Base-by-base conservation (phyloP, 92 coral and sea anemone genomes). In the Galaxea fascicularis region DNA sequence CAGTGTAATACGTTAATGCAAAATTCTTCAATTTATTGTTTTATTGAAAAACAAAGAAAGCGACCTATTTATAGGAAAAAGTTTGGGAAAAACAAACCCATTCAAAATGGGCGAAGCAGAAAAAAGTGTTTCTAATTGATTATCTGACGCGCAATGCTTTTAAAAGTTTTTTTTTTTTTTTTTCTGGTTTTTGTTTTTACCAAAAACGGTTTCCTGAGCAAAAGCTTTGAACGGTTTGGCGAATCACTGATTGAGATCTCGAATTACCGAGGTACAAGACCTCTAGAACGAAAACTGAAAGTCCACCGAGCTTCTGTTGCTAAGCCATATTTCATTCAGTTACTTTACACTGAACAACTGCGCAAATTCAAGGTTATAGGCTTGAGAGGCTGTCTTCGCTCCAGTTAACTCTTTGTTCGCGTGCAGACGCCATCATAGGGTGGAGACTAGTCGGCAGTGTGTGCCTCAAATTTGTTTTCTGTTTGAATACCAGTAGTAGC, bases 31-130 rank as follows among this genome's bases (percentile, higher is more conserved):
- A 35, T 35, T 35, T 35, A 35, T 35, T 35, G 41, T 35, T 35
- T 35, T 35, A 1, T 64, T 64, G 70, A 5, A 64, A 64, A 64
- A 64, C 70, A 64, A 64, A 64, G 69, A 64, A 64, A 13, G 69
- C 69, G 69, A 64, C 41, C 69, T 64, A 26, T 64, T 26, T 4
- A 35, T 35, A 27, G 25, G 25, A 64, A 20, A 35, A 35, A 35
- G 41, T 6, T 35, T 35, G 70, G 70, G 70, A 25, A 14, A 64
- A 14, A 15, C 44, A 27, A 53, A 35, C 41, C 41, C 41, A 35
- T 35, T 35, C 41, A 2, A 35, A 2, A 58, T 58, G 65, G 65
- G 65, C 65, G 27, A 17, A 10, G 27, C 27, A n/a, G 65, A 58
- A 58, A 58, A 58, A 58, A n/a, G 41, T 35, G 41, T 6, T n/a